Conservation (phyloP, 2,888 invertebrate species). For the Tetramorium bicarinatum region DNA sequence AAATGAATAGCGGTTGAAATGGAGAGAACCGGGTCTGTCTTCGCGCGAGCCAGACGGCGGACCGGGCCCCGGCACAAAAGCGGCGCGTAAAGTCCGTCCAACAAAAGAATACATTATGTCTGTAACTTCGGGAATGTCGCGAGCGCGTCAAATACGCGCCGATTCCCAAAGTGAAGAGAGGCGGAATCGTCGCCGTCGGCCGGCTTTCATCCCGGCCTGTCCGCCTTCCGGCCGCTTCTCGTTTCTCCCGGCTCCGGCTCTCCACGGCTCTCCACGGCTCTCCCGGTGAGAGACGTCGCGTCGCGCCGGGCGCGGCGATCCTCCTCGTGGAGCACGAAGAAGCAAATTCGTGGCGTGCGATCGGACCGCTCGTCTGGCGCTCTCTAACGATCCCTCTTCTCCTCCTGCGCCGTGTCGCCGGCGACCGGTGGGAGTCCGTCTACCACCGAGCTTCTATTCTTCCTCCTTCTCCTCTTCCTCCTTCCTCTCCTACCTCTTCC, state of each 20-base stretch:
- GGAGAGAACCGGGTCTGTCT: slow-evolving; percentile 16
- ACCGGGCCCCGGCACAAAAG: slow-evolving; percentile 22
- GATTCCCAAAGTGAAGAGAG: slow-evolving; percentile 25
- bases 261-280: no score
- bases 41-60: slow-evolving; percentile 37
- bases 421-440: slow-evolving; percentile 56
- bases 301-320: not conserved
- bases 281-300: not conserved
- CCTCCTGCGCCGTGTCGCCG: slow-evolving; percentile 46
- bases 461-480: slow-evolving; percentile 39
- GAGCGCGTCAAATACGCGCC: not conserved
- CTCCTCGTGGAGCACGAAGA: not conserved
- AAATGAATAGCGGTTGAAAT: slow-evolving; percentile 29
- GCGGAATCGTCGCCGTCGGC: not conserved
- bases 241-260: not conserved
- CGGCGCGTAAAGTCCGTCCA: not conserved
- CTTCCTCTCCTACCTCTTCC: slow-evolving; percentile 64
- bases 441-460: slow-evolving; percentile 64
- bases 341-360: slow-evolving; percentile 30
- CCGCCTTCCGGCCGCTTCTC: not conserved
- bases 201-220: not conserved
- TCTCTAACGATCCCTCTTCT: slow-evolving; percentile 60
- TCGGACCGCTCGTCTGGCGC: slow-evolving; percentile 35
- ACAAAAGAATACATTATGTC: slow-evolving; percentile 48
- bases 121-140: not conserved